Evolutionary conservation across 2,113 vertebrate species (phyloP).

Genomic region (Bambusicola thoracicus): DNA sequence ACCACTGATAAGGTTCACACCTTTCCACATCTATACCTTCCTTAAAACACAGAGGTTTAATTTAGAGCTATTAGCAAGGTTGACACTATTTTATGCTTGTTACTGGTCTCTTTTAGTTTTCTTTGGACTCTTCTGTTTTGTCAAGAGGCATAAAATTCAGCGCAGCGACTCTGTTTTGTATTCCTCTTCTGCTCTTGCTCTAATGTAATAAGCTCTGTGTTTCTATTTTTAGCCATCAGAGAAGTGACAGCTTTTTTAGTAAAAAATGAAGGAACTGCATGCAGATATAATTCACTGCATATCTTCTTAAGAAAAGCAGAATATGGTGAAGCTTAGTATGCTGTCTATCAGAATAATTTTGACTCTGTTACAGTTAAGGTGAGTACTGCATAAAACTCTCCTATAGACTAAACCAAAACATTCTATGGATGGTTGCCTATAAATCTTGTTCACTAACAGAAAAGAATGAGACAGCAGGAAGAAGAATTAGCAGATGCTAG

Average conservation of each 20-base stretch:
- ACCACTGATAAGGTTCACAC: not conserved
- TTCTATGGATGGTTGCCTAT: not conserved
- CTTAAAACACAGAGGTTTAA: not conserved
- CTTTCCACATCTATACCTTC: not conserved
- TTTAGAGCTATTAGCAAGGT: not conserved
- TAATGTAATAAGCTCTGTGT: not conserved
- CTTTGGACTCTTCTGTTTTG: not conserved
- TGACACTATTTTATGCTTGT: not conserved
- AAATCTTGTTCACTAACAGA: conserved; percentile 51
- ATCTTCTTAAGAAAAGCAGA: conserved; percentile 13
- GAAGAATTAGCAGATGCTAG: conserved; percentile 46
- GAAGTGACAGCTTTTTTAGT: conserved; percentile 3
- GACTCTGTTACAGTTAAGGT: conserved; percentile 27
- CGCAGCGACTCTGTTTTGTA: not conserved
- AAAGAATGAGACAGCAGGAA: conserved; percentile 54
- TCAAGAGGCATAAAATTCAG: not conserved
- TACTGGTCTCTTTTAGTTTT: not conserved
- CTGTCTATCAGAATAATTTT: conserved; percentile 22
- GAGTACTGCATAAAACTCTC: conserved; percentile 24
- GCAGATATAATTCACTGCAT: not conserved
- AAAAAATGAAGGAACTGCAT: conserved; percentile 9
- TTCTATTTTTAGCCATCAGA: conserved; percentile 3
- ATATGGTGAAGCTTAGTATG: conserved; percentile 11
- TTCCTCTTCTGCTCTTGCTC: not conserved
- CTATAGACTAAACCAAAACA: conserved; percentile 51